phyloP scores from a whole-genome alignment of 2,113 vertebrate species.

The Colius striatus region DNA sequence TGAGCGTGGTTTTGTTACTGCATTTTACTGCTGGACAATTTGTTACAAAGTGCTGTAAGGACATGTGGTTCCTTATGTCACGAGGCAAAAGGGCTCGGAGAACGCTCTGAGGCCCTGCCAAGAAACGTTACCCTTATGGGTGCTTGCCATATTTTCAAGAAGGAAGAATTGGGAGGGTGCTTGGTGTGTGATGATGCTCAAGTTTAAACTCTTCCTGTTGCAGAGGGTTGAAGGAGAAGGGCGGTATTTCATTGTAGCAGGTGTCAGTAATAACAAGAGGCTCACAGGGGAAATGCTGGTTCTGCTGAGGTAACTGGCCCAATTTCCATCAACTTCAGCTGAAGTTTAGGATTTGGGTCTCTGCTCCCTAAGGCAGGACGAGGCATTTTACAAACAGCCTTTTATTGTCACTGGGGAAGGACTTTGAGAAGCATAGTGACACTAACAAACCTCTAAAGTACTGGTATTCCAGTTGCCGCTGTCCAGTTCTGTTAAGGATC shows the following conservation, averaged over 20 bases:
- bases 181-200: not conserved
- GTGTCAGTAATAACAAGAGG: not conserved
- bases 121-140: not conserved
- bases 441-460: not conserved
- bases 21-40: not conserved
- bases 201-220: fast-evolving
- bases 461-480: not conserved
- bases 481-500: not conserved
- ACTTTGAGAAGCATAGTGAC: not conserved
- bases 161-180: not conserved
- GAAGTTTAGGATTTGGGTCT: not conserved
- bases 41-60: too few relatives aligned
- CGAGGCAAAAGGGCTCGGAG: not conserved
- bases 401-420: not conserved
- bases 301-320: not conserved
- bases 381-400: not conserved
- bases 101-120: not conserved
- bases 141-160: not conserved
- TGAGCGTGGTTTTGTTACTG: not conserved
- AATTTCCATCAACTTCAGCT: not conserved
- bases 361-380: not conserved
- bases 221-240: not conserved
- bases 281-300: not conserved
- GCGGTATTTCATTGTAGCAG: not conserved
- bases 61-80: not conserved